Base-by-base conservation (phyloP, 2,888 invertebrate species). In the Auanema freiburgensis region DNA sequence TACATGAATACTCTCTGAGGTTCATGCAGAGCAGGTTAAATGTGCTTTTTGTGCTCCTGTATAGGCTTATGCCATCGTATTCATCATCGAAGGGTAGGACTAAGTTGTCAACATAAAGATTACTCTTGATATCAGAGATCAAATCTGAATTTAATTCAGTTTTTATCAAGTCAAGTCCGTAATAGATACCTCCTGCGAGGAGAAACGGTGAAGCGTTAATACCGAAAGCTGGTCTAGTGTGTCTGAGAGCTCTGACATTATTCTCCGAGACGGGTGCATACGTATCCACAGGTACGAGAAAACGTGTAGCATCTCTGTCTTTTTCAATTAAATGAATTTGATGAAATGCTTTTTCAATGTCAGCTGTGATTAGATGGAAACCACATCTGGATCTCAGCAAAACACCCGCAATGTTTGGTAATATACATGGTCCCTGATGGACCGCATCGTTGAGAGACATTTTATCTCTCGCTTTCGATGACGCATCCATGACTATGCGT, bases 321-420 rank as follows among this genome's bases (percentile, higher is more conserved):
- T 5, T 18, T 21, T 46, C 46, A 16, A 5, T 16, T 10, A 46
- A 46, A 16, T 21, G 16, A 21, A 46, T 21, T 21, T 46, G 46
- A 21, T 46, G 46, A 10, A 46, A 46, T 3, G 46, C 46, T 21
- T 46, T 46, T 21, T 46, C 46, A 10, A 46, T 46, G 21, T 46
- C 46, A 6, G 46, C 16, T 46, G 21, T 16, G 16, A 46, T 21
- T 46, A 46, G 21, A 46, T 18, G 3, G 3, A 5, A 5, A 46
- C 21, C 16, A 46, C 16, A 18, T 46, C 46, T 16, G 10, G 46
- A 16, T 46, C 46, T 16, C 10, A 46, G 10, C 6, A 46, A 18
- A 5, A 46, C 46, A 6, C 46, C 46, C 4, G 46, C 21, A 5
- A 46, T 46, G 21, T 46, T 21, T 3, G 46, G 46, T 3, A 46